Percentiles rank a stretch among this genome's conserved stretches.
phyloP scores from a whole-genome alignment of 35 echinoderm and acorn worm species.

The Anneissia japonica region DNA sequence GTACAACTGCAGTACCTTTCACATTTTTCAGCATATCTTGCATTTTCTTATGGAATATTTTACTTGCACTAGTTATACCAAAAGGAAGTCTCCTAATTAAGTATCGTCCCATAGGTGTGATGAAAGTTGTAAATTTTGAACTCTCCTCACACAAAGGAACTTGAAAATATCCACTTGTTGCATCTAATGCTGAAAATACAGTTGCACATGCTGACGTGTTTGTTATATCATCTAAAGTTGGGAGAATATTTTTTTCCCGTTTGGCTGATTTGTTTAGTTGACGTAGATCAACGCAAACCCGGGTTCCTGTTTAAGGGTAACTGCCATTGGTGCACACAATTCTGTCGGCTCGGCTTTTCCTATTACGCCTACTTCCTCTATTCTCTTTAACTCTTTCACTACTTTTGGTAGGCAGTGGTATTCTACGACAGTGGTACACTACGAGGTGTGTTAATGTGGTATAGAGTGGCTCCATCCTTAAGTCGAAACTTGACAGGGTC shows the following conservation, averaged over 20 bases:
- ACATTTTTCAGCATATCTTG: conserved; percentile 18
- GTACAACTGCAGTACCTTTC: background rate
- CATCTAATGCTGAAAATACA: conserved; percentile 40
- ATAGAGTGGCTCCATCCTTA: conserved; percentile 6
- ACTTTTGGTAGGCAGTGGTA: conserved; percentile 17
- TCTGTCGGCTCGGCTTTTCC: conserved; percentile 20
- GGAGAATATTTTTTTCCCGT: conserved; percentile 23
- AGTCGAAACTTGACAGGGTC: conserved; percentile 8
- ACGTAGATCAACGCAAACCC: background rate
- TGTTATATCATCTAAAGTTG: conserved; percentile 31
- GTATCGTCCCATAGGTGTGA: conserved; percentile 45
- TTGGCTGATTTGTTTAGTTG: conserved; percentile 7
- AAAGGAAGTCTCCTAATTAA: conserved; percentile 14
- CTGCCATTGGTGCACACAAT: conserved; percentile 46
- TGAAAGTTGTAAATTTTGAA: conserved; percentile 27
- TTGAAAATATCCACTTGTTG: conserved; percentile 35
- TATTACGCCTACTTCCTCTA: conserved; percentile 21
- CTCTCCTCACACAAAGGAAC: conserved; percentile 13
- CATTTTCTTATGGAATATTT: conserved; percentile 47
- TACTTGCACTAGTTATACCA: conserved; percentile 31
- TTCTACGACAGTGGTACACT: conserved; percentile 24
- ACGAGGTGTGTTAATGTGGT: conserved; percentile 20
- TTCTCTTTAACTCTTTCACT: background rate
- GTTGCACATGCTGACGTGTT: conserved; percentile 1
- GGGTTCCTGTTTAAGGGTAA: conserved; percentile 24